A percentile compares a stretch with the other conserved stretches of the same genome.
Conservation (phyloP, 2,113 vertebrate genomes). For the Dasyurus viverrinus region DNA sequence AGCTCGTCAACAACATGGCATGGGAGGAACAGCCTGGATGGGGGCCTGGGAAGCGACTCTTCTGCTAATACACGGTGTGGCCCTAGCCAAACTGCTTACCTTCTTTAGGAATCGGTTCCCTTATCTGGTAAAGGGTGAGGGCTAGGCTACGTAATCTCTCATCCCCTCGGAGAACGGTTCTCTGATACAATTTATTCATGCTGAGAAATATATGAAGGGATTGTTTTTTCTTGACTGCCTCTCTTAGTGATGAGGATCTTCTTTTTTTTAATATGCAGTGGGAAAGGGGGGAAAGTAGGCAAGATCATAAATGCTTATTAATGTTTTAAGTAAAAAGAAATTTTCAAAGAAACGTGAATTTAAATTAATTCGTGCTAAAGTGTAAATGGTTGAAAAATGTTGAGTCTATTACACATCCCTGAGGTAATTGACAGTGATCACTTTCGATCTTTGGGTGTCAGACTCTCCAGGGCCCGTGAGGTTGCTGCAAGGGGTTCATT, state of each 20-base stretch:
- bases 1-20: background rate
- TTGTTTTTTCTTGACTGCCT: background rate
- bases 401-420: background rate
- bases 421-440: background rate
- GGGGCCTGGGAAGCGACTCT: background rate
- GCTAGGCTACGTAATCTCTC: background rate
- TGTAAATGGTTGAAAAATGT: background rate
- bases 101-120: background rate
- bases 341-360: background rate
- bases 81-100: background rate
- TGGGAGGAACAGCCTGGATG: background rate
- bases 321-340: background rate
- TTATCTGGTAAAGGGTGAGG: background rate
- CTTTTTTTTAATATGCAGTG: background rate
- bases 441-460: background rate
- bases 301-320: background rate
- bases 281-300: background rate
- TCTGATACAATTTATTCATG: background rate
- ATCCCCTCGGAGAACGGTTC: background rate
- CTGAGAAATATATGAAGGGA: background rate
- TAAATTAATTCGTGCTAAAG: background rate
- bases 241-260: background rate
- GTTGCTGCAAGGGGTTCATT: background rate
- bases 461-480: background rate
- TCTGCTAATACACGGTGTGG: background rate